These are phyloP conservation scores for Drosophila orosa DNA, from an alignment of 1,140 invertebrate genomes.

Conservation along the genomic window DNA sequence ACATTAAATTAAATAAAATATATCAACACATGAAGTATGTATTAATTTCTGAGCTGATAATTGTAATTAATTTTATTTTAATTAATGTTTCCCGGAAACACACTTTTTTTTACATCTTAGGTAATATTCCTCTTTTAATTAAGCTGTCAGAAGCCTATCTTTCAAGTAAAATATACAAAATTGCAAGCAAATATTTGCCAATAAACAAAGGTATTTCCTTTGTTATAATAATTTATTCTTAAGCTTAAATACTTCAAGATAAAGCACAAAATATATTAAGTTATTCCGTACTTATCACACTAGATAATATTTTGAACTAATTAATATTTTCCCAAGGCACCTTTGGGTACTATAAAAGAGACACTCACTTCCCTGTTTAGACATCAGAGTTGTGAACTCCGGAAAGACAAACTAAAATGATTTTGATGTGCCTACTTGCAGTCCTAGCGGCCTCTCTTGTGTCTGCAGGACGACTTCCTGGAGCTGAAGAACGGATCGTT, in stretches of 20 bases:
- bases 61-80: too few relatives aligned
- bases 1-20: background rate
- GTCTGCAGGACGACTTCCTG: background rate
- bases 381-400: background rate
- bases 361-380: background rate
- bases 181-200: background rate
- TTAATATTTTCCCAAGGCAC: too few relatives aligned
- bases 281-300: too few relatives aligned
- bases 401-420: background rate
- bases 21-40: background rate
- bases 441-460: background rate
- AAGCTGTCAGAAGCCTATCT: background rate
- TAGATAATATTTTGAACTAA: background rate
- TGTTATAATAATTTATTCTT: background rate
- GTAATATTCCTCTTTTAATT: background rate
- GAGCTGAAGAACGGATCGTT: slow-evolving; percentile 3
- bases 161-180: background rate
- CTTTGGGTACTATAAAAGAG: background rate
- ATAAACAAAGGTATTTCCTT: background rate
- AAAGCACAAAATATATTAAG: background rate
- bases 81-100: too few relatives aligned
- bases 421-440: background rate
- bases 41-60: background rate
- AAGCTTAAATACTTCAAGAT: background rate
- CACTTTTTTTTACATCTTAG: too few relatives aligned